A percentile compares a stretch with the other conserved stretches of the same genome.
These are phyloP conservation scores for Poecilia gillii DNA, from an alignment of 2,797 vertebrate genomes.

Conservation along the genomic window DNA sequence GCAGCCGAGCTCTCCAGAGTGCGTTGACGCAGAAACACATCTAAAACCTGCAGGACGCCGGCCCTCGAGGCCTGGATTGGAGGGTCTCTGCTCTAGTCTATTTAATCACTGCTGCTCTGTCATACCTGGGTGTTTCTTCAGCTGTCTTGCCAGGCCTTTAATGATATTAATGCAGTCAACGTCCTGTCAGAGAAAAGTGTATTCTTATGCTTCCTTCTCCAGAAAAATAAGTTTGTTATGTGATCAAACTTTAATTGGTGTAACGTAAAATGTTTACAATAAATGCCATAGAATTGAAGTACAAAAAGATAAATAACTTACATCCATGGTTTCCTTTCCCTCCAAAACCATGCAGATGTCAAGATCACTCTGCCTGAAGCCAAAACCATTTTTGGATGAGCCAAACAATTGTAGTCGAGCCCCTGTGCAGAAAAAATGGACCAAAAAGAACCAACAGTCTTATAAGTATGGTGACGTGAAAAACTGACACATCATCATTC, in stretches of 20 bases:
- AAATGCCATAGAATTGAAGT: background rate
- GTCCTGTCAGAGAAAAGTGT: constrained; percentile 74
- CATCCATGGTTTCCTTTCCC: constrained; percentile 88
- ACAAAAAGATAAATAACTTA: constrained; percentile 53
- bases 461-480: background rate
- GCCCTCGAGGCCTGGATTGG: too few relatives aligned
- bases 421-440: constrained; percentile 69
- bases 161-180: constrained; percentile 90
- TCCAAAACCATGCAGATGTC: constrained; percentile 96
- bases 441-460: background rate
- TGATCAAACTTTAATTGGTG: background rate
- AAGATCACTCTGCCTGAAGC: constrained; percentile 95
- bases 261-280: background rate
- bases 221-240: background rate
- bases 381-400: constrained; percentile 97
- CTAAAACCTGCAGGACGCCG: too few relatives aligned
- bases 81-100: background rate
- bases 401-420: constrained; percentile 92
- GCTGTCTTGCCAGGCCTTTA: constrained; percentile 88
- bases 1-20: too few relatives aligned
- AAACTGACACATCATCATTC: background rate
- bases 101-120: background rate
- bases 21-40: too few relatives aligned
- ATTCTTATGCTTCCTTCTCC: background rate
- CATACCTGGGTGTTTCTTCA: constrained; percentile 90